phyloP scores from a whole-genome alignment of 2,797 vertebrate species.

The Muscicapa comitata region DNA sequence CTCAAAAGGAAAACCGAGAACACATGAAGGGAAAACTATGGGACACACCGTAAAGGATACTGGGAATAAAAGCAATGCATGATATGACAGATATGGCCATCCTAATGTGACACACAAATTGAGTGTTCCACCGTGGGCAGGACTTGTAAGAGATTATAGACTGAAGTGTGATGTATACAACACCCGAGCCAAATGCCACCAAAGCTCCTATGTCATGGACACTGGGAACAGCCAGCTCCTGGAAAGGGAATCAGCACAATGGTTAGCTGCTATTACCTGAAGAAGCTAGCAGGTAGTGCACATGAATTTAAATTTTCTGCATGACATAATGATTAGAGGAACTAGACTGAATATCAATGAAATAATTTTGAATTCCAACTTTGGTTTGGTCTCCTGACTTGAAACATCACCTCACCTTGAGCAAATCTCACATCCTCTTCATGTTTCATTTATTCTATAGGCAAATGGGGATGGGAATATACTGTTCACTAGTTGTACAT shows the following conservation, averaged over 20 bases:
- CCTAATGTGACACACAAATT: constrained; percentile 67
- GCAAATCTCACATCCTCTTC: not conserved
- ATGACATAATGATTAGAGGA: not conserved
- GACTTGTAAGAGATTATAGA: constrained; percentile 78
- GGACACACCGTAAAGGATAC: constrained; percentile 86
- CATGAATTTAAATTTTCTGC: not conserved
- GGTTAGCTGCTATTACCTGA: not conserved
- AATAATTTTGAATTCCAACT: not conserved
- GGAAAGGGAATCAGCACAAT: constrained; percentile 35
- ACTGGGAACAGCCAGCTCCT: constrained; percentile 80
- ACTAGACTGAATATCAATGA: not conserved
- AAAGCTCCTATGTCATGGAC: constrained; percentile 88
- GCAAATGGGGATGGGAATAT: not conserved
- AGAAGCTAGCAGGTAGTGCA: not conserved
- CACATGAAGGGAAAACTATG: not conserved
- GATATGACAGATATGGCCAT: constrained; percentile 75
- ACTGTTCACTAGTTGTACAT: not conserved
- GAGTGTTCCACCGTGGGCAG: constrained; percentile 77
- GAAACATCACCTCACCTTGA: not conserved
- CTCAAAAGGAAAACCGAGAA: not conserved
- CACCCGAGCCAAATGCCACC: constrained; percentile 83
- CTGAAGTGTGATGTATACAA: constrained; percentile 82
- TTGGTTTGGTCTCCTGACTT: not conserved
- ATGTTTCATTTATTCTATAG: not conserved
- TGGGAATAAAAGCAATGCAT: constrained; percentile 77